phyloP scores from a whole-genome alignment of 2,888 invertebrate genomes.

The Thyatira batis region DNA sequence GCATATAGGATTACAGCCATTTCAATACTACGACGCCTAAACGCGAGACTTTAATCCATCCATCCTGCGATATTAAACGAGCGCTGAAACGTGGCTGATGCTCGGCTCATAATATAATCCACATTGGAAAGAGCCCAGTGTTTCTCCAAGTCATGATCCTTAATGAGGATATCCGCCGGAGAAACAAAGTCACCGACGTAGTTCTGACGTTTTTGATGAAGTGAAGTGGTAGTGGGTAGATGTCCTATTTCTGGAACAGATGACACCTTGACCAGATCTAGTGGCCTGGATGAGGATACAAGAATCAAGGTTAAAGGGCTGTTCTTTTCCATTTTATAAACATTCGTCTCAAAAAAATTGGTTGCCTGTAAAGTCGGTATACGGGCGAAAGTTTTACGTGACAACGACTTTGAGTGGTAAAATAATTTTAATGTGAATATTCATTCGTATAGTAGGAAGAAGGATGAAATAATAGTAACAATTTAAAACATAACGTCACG shows the following conservation, averaged over 20 bases:
- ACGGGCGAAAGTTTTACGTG: no score
- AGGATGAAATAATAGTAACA: no score
- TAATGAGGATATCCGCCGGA: neutral
- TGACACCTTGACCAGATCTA: neutral
- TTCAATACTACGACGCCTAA: neutral
- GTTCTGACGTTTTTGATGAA: neutral
- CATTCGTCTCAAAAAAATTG: no score
- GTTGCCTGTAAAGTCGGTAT: no score
- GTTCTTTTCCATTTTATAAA: no score
- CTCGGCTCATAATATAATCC: neutral
- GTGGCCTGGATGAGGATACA: neutral
- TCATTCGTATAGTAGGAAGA: no score
- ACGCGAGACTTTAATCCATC: neutral
- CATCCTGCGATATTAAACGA: neutral
- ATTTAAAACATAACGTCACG: no score
- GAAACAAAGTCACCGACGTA: neutral
- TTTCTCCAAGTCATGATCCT: neutral
- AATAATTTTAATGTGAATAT: no score
- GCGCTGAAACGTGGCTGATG: neutral
- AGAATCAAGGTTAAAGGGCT: neutral
- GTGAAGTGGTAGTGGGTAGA: neutral
- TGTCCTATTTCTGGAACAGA: neutral
- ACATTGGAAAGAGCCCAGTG: neutral
- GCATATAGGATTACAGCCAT: neutral
- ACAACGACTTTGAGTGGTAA: no score